phyloP scores from a whole-genome alignment of 2,888 invertebrate genomes.

The Habroteleia sp. region DNA sequence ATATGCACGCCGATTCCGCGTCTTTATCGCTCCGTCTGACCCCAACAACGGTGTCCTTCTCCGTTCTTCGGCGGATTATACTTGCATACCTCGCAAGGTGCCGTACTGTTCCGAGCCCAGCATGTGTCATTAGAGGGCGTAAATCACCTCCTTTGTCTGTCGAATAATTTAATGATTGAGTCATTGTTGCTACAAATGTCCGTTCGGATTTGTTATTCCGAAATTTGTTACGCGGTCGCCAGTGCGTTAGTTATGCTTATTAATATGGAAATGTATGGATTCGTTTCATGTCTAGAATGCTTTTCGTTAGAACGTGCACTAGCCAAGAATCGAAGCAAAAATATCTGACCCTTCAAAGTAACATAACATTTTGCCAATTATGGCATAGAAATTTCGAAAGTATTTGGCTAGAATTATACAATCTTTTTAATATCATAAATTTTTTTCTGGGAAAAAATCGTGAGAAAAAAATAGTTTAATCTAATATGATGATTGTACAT shows the following conservation, averaged over 20 bases:
- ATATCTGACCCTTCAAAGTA: background rate
- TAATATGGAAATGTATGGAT: slow-evolving; percentile 18
- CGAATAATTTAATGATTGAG: slow-evolving; percentile 60
- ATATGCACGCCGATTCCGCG: slow-evolving; percentile 72
- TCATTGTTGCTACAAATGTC: slow-evolving; percentile 42
- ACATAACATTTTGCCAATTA: background rate
- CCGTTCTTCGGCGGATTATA: slow-evolving; percentile 71
- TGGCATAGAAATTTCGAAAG: no score
- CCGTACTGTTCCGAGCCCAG: slow-evolving; percentile 46
- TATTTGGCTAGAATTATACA: no score
- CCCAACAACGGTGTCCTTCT: slow-evolving; percentile 33
- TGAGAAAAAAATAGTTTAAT: no score
- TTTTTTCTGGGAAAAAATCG: no score
- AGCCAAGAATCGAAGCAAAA: background rate
- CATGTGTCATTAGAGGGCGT: slow-evolving; percentile 63
- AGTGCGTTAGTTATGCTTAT: slow-evolving; percentile 17
- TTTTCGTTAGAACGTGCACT: background rate
- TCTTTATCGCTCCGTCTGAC: background rate
- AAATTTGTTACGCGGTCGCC: slow-evolving; percentile 31
- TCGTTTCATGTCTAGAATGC: background rate
- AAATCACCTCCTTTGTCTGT: slow-evolving; percentile 54
- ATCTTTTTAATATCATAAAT: no score
- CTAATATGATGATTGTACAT: no score
- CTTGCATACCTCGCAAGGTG: slow-evolving; percentile 77
- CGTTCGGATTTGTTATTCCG: slow-evolving; percentile 19